A percentile compares a stretch with the other conserved stretches of the same genome.
These are phyloP conservation scores for Upupa epops DNA, from an alignment of 2,113 vertebrate genomes.

Conservation along the genomic window DNA sequence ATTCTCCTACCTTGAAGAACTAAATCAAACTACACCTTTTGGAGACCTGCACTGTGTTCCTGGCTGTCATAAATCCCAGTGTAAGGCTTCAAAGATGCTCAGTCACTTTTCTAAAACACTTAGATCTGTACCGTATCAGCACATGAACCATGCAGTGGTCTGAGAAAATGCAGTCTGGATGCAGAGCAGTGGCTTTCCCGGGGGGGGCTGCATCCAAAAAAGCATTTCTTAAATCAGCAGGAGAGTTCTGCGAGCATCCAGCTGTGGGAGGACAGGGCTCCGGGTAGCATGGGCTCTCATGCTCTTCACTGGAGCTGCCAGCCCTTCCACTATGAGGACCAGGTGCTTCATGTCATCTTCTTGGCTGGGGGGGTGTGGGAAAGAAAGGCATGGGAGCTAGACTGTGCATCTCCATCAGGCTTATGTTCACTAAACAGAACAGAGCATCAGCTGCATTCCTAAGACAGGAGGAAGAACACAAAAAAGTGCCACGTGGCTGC, in stretches of 20 bases:
- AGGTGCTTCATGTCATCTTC: not conserved
- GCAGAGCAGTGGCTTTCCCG: not conserved
- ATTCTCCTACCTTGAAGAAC: not conserved
- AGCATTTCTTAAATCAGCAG: not conserved
- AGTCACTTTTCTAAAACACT: not conserved
- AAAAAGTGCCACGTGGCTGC: not conserved
- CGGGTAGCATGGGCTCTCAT: accelerated
- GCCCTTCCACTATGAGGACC: not conserved
- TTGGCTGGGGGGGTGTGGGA: not conserved
- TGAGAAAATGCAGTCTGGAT: not conserved
- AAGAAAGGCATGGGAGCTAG: accelerated
- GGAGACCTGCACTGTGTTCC: not conserved
- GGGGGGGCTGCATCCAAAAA: not conserved
- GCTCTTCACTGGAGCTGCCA: not conserved
- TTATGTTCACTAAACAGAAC: not conserved
- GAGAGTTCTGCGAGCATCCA: not conserved
- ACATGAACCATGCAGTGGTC: not conserved
- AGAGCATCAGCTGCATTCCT: not conserved
- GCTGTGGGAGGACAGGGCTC: not conserved
- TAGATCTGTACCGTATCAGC: not conserved
- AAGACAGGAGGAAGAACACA: not conserved
- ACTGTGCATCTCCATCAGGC: accelerated
- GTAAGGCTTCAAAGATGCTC: not conserved
- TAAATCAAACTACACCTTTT: not conserved
- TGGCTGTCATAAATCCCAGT: not conserved